phyloP scores from a whole-genome alignment of 2,113 vertebrate species.

The Zeus faber region DNA sequence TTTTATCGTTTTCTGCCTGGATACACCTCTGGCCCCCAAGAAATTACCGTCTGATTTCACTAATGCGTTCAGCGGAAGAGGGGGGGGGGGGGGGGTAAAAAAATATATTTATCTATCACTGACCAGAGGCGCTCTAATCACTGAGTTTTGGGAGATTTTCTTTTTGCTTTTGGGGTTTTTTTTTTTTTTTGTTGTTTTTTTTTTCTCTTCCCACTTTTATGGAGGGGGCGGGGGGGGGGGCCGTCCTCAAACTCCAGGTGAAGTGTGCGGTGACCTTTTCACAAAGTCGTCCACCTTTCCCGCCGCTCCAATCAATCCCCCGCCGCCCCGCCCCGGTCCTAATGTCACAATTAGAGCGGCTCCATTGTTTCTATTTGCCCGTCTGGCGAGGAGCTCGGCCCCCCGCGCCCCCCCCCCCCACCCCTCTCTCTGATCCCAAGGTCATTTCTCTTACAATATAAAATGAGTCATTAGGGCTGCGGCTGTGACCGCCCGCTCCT shows the following conservation, averaged over 20 bases:
- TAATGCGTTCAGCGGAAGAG: conserved; percentile 66
- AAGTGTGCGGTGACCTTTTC: conserved; percentile 78
- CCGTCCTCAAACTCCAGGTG: conserved; percentile 75
- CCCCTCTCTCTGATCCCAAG: too few relatives aligned
- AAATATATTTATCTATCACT: conserved; percentile 31
- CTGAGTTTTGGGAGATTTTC: too few relatives aligned
- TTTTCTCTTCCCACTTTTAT: conserved; percentile 27
- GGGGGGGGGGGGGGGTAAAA: conserved; percentile 5
- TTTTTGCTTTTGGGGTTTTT: too few relatives aligned
- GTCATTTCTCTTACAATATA: conserved; percentile 71
- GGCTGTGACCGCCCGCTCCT: conserved; percentile 15
- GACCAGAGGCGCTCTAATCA: conserved; percentile 59
- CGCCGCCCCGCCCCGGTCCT: conserved; percentile 60
- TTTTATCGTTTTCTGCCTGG: conserved; percentile 68
- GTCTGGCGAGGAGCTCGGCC: conserved; percentile 42
- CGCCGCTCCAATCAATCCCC: conserved; percentile 75
- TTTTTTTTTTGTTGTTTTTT: conserved; percentile 22
- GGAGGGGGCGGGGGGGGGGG: conserved; percentile 21
- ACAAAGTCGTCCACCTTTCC: conserved; percentile 76
- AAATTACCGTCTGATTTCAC: conserved; percentile 75
- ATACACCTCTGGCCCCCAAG: conserved; percentile 51
- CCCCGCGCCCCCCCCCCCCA: too few relatives aligned
- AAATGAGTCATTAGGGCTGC: conserved; percentile 64
- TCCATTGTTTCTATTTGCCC: conserved; percentile 73
- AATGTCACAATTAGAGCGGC: conserved; percentile 75